Conservation (phyloP, 2,888 invertebrate genomes). For the Sipha maydis region DNA sequence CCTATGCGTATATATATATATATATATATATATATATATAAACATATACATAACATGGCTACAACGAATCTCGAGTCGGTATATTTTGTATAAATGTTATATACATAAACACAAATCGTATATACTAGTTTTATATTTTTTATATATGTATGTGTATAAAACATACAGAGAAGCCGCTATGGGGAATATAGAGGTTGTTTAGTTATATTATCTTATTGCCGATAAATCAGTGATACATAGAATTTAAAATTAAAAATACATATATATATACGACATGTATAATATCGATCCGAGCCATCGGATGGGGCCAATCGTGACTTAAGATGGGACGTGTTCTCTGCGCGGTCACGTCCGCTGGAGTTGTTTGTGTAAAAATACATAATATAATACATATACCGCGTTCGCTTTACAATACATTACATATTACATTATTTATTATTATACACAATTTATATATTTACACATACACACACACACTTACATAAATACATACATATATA, state of each 20-base stretch:
- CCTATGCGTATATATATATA: background rate
- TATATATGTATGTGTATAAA: no score
- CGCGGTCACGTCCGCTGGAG: slow-evolving; percentile 53
- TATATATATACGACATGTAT: background rate
- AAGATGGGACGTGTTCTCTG: slow-evolving; percentile 52
- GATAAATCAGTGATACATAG: slow-evolving; percentile 57
- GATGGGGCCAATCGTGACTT: slow-evolving; percentile 53
- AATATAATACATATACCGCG: slow-evolving; percentile 9
- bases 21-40: slow-evolving; percentile 2
- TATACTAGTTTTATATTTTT: background rate
- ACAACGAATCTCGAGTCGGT: background rate
- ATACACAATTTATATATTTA: background rate
- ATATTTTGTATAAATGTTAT: background rate
- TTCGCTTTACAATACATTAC: slow-evolving; percentile 9
- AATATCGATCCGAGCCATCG: slow-evolving; percentile 44
- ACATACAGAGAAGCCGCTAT: background rate
- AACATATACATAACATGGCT: background rate
- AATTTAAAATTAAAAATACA: slow-evolving; percentile 11
- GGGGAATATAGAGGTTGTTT: slow-evolving; percentile 33
- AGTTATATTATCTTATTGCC: slow-evolving; percentile 34
- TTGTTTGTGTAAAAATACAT: slow-evolving; percentile 56
- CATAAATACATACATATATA: background rate
- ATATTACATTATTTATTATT: background rate
- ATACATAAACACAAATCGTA: background rate
- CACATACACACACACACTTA: background rate